Conservation (phyloP, 2,797 vertebrate species). For the Aldrovandia affinis region DNA sequence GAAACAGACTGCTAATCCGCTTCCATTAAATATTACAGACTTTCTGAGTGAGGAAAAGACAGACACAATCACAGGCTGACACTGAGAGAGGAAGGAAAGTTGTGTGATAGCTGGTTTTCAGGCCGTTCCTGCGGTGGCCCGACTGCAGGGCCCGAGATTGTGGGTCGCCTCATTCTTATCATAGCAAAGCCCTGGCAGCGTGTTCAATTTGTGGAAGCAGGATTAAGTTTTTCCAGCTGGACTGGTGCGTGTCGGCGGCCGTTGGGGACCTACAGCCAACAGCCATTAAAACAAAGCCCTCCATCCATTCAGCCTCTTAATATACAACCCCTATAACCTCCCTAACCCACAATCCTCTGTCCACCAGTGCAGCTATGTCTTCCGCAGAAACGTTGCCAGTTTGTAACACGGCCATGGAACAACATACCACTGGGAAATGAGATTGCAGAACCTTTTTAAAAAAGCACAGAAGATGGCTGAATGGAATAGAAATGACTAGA, state of each 20-base stretch:
- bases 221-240: constrained; percentile 33
- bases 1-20: too few relatives aligned
- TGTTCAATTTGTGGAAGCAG: constrained; percentile 12
- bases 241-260: constrained; percentile 20
- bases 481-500: too few relatives aligned
- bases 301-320: not conserved
- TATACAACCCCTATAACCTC: not conserved
- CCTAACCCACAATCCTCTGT: not conserved
- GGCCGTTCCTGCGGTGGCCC: constrained; percentile 20
- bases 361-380: not conserved
- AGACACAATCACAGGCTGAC: not conserved
- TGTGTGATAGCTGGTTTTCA: not conserved
- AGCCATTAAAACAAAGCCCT: constrained; percentile 28
- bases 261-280: not conserved
- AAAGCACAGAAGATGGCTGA: too few relatives aligned
- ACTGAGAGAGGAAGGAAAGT: constrained; percentile 13
- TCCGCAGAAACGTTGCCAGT: not conserved
- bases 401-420: not conserved
- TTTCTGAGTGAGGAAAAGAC: not conserved
- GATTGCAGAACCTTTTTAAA: too few relatives aligned
- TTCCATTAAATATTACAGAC: too few relatives aligned
- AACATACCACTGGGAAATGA: too few relatives aligned
- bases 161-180: constrained; percentile 31
- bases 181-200: constrained; percentile 30
- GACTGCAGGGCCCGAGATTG: constrained; percentile 15